A percentile compares a stretch with the other conserved stretches of the same genome.
Conservation (phyloP, 2,797 vertebrate genomes). For the Myiothlypis coronata region DNA sequence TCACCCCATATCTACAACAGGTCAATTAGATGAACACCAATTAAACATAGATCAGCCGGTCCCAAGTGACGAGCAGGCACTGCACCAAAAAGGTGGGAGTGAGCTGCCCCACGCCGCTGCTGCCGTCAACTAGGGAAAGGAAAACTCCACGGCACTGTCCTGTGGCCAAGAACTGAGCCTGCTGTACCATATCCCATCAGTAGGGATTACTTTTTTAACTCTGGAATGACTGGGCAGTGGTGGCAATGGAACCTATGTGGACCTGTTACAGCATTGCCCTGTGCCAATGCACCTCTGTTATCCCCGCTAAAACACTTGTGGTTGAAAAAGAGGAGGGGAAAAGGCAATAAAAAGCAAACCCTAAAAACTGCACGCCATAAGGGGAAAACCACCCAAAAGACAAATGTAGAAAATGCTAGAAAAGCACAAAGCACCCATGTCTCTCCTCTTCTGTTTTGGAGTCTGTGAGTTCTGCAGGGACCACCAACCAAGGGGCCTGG, state of each 20-base stretch:
- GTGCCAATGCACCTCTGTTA: background rate
- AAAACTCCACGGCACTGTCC: background rate
- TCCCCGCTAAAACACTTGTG: background rate
- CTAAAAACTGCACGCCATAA: background rate
- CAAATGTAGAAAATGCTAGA: background rate
- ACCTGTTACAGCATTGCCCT: no score
- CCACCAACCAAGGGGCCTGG: background rate
- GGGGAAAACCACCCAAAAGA: background rate
- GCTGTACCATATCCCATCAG: no score
- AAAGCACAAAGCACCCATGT: background rate
- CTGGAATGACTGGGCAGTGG: no score
- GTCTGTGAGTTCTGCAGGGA: background rate
- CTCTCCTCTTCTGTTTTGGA: background rate
- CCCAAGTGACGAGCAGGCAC: background rate
- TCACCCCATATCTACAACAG: background rate
- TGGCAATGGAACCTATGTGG: no score
- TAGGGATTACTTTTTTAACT: no score
- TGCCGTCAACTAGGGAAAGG: background rate
- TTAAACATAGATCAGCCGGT: background rate
- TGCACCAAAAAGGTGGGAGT: background rate
- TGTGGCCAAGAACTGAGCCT: no score
- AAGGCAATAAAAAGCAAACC: background rate
- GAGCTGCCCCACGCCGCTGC: background rate
- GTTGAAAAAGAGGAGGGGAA: background rate
- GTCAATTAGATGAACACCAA: background rate